These are phyloP conservation scores for Pimephales promelas DNA, from an alignment of 2,113 vertebrate genomes.

Conservation along the genomic window DNA sequence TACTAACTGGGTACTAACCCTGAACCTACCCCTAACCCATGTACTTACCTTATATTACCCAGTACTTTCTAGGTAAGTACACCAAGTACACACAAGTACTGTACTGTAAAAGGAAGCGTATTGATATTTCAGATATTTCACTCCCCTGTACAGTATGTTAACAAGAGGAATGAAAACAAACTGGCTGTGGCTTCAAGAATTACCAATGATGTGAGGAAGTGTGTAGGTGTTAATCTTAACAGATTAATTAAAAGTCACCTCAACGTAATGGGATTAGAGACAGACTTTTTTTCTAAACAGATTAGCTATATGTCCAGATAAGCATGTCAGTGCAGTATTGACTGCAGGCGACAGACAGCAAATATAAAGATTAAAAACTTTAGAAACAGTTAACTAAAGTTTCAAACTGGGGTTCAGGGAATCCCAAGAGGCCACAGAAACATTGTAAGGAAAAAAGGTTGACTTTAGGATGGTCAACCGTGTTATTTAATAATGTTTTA, in stretches of 20 bases:
- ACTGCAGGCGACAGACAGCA: background rate
- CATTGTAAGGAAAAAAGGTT: background rate
- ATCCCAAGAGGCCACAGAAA: background rate
- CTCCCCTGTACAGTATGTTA: background rate
- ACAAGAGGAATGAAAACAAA: background rate
- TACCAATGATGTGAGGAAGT: slow-evolving; percentile 12
- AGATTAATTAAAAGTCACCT: slow-evolving; percentile 68
- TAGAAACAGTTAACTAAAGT: background rate
- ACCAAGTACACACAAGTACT: too few relatives aligned
- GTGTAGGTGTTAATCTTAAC: slow-evolving; percentile 63
- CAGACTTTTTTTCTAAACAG: slow-evolving; percentile 28
- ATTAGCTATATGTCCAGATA: slow-evolving; percentile 54
- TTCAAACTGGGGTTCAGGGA: background rate
- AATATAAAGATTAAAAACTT: background rate
- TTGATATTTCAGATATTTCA: too few relatives aligned
- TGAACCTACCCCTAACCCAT: too few relatives aligned
- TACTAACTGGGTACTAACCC: too few relatives aligned
- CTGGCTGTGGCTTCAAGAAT: background rate
- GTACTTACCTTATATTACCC: too few relatives aligned
- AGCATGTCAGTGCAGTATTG: background rate
- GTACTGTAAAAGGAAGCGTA: too few relatives aligned
- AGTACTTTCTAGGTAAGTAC: too few relatives aligned
- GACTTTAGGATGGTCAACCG: background rate
- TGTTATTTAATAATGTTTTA: too few relatives aligned
- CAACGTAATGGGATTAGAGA: slow-evolving; percentile 65